A percentile compares a stretch with the other conserved stretches of the same genome.
Evolutionary conservation across 2,888 invertebrate genomes (phyloP).

Genomic region (Pheosia tremula): DNA sequence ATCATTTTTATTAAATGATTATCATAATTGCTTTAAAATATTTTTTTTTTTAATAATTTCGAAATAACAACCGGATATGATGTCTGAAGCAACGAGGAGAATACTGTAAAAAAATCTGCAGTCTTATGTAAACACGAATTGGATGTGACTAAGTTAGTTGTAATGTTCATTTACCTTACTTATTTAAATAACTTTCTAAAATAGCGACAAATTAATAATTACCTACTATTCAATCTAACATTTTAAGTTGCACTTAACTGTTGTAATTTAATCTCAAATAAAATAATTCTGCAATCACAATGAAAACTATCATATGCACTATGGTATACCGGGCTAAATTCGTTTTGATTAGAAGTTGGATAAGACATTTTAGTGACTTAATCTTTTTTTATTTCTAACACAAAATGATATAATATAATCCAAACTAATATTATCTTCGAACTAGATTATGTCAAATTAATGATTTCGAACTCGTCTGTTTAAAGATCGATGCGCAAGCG

Average conservation of each 20-base stretch:
- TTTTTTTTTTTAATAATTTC: neutral
- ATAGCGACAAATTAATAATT: neutral
- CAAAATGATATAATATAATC: too few species aligned
- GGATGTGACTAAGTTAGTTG: neutral
- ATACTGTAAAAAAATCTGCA: neutral
- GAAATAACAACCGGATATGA: constrained; percentile 1
- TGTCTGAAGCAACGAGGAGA: neutral
- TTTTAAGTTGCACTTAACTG: too few species aligned
- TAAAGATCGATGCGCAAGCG: neutral
- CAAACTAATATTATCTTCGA: too few species aligned
- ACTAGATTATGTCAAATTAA: too few species aligned
- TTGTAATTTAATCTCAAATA: too few species aligned
- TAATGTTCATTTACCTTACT: neutral
- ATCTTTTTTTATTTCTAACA: too few species aligned
- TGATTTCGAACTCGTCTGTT: neutral
- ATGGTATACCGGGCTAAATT: too few species aligned
- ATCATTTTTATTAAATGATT: neutral
- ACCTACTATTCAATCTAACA: neutral
- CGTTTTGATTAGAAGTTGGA: too few species aligned
- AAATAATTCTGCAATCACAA: too few species aligned
- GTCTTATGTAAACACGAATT: neutral
- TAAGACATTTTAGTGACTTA: too few species aligned
- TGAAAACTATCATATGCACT: too few species aligned
- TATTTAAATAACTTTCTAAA: neutral
- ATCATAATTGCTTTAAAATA: neutral